Percentiles rank a stretch among this genome's conserved stretches.
phyloP scores from a whole-genome alignment of 2,113 vertebrate genomes.

The Formicarius rufipectus region DNA sequence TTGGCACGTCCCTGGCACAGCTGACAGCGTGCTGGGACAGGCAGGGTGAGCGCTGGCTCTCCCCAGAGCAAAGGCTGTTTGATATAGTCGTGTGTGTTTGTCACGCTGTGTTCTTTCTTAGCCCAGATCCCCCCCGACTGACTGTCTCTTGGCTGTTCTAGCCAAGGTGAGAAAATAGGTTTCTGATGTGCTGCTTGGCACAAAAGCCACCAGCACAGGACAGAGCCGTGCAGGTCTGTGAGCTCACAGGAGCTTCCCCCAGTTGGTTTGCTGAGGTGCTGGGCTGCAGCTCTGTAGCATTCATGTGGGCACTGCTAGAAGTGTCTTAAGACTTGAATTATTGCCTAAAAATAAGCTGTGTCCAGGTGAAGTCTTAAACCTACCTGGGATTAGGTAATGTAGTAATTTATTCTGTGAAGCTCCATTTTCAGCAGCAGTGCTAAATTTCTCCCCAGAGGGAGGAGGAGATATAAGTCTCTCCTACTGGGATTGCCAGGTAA shows the following conservation, averaged over 20 bases:
- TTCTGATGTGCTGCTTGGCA: not conserved
- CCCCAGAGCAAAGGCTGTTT: not conserved
- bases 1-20: not conserved
- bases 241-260: not conserved
- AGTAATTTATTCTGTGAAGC: not conserved
- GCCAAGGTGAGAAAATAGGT: fast-evolving
- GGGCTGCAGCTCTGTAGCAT: not conserved
- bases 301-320: not conserved
- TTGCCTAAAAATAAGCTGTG: not conserved
- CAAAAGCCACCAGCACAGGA: fast-evolving
- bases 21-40: not conserved
- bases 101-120: not conserved
- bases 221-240: not conserved
- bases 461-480: not conserved
- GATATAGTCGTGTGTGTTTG: fast-evolving
- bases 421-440: not conserved
- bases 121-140: not conserved
- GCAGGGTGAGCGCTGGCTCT: not conserved
- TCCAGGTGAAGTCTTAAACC: not conserved
- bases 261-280: not conserved
- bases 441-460: not conserved
- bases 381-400: not conserved
- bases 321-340: not conserved
- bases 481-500: not conserved
- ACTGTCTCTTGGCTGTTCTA: not conserved